Evolutionary conservation across 2,888 invertebrate species (phyloP), one percentile per base, ranked within the genome.

Genomic region (Hydroisotoma schaefferi): DNA sequence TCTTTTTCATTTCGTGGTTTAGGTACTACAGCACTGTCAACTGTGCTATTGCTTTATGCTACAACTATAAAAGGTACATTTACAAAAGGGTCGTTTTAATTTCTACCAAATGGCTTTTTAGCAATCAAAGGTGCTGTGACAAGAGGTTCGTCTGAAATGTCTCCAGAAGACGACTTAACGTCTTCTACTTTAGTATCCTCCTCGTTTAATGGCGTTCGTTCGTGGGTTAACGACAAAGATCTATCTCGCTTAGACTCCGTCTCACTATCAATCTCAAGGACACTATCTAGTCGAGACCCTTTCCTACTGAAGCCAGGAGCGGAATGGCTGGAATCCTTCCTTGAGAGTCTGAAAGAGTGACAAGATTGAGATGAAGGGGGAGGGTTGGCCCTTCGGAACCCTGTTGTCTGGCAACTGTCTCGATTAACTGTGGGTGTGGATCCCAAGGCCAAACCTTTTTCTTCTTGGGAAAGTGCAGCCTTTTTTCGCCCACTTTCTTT

Each of bases 341-440:
- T 55, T 4, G 63, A 63, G 6, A 66, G 54, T 15, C 66, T 59
- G 10, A 66, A 55, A 12, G 63, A 63, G 12, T 63, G 66, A 43
- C 60, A 63, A 5, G 61, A 61, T 23, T 66, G 66, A 8, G 66
- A 63, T 2, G 53, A 48, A n/a, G 66, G 63, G 15, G 66, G 63
- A 20, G 62, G 62, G 12, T 28, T 53, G 25, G 43, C 38, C 18
- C 53, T 2, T 37, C 43, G 18, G 22, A 53, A 53, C 43, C 53
- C 53, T 8, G 38, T 26, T 4, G 26, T 22, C 5, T 25, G 22
- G 18, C 33, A 22, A 37, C 29, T 26, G 12, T 28, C 28, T 10
- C 4, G 4, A 6, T 3, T 15, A 15, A 8, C n/a, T 3, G 22
- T n/a, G 15, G 27, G 22, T 3, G 49, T 25, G 15, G 27, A 10